Evolutionary conservation across 2,797 vertebrate genomes (phyloP).

Genomic region (Chaetophractus vellerosus): DNA sequence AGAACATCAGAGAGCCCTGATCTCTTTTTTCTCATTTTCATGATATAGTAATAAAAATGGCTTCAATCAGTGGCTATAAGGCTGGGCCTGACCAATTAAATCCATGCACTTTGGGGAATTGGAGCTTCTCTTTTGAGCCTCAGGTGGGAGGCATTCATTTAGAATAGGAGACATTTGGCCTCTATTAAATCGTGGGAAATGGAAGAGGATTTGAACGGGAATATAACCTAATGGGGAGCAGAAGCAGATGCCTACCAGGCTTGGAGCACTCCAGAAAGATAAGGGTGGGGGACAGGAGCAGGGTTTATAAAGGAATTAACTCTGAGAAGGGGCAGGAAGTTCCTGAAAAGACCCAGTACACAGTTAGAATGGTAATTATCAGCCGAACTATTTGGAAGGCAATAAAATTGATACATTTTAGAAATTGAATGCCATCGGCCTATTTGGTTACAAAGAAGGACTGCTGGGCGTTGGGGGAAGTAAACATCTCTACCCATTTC

Average conservation of each 20-base stretch:
- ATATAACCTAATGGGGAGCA: neutral
- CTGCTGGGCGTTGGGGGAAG: neutral
- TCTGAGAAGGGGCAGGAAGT: neutral
- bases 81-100: neutral
- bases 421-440: neutral
- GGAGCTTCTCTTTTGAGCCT: neutral
- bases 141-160: neutral
- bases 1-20: neutral
- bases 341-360: neutral
- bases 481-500: neutral
- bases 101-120: neutral
- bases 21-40: neutral
- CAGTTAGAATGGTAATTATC: neutral
- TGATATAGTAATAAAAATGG: neutral
- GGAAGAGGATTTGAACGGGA: neutral
- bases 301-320: neutral
- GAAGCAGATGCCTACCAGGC: neutral
- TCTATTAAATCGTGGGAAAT: constrained; percentile 27
- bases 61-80: neutral
- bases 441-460: neutral
- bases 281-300: neutral
- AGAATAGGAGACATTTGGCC: constrained; percentile 17
- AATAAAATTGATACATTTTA: neutral
- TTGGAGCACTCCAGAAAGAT: neutral
- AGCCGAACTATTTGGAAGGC: neutral